Percentiles rank a stretch among this genome's conserved stretches.
These are phyloP conservation scores for Nycticorax nycticorax DNA, from an alignment of 2,113 vertebrate genomes.

Conservation along the genomic window DNA sequence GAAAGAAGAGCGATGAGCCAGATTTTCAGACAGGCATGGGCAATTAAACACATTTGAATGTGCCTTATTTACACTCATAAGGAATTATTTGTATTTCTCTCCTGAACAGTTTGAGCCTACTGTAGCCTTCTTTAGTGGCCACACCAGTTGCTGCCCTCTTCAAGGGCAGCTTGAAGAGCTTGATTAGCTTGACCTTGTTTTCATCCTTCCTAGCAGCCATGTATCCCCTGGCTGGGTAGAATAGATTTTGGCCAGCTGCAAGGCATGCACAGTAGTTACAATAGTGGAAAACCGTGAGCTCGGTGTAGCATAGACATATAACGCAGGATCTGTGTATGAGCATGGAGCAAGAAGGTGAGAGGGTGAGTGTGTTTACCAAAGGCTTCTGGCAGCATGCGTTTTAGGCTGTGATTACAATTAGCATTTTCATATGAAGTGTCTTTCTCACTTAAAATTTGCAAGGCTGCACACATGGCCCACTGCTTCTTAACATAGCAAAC, in stretches of 20 bases:
- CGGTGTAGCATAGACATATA: not conserved
- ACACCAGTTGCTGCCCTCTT: not conserved
- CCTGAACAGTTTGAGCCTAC: not conserved
- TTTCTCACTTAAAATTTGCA: not conserved
- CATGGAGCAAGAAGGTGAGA: not conserved
- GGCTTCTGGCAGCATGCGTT: not conserved
- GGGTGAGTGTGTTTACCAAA: not conserved
- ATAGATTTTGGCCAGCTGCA: not conserved
- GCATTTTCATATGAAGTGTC: not conserved
- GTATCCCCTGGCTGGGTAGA: not conserved
- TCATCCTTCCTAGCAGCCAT: not conserved
- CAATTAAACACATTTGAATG: slow-evolving; percentile 4
- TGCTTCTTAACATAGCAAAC: not conserved
- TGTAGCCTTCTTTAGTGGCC: not conserved
- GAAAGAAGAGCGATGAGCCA: not conserved
- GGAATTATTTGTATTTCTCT: not conserved
- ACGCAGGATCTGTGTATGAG: not conserved
- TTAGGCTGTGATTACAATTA: not conserved
- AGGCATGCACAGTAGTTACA: not conserved
- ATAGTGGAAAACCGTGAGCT: not conserved
- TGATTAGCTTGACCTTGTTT: not conserved
- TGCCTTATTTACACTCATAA: not conserved
- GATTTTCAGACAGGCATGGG: not conserved
- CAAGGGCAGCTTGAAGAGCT: not conserved
- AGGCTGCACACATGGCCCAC: not conserved